Evolutionary conservation across 2,888 invertebrate species (phyloP), one percentile per base, ranked within the genome.

Genomic region (Cheilosia soror): DNA sequence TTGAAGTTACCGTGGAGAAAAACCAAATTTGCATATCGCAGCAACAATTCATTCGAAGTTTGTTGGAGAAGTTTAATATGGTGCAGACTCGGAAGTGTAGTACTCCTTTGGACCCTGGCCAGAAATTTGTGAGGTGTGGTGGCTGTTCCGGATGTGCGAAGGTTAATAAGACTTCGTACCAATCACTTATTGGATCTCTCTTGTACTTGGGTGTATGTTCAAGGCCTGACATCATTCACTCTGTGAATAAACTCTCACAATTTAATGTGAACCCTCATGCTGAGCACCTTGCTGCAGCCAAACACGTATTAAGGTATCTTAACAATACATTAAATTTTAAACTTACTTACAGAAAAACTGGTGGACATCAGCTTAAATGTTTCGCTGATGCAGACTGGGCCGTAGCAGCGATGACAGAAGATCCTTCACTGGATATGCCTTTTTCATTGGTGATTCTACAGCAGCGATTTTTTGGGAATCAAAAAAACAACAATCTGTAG

Each of bases 351-450:
- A 55, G 42, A 37, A 33, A 55, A 11, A 55, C 68, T 6, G 33
- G 62, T 1, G 55, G 40, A 1, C 60, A n/a, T n/a, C n/a, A 33
- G 37, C 37, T 77, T 3, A 51, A 58, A 25, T 58, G 86, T 0
- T 87, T 49, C 15, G 82, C 83, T 6, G 87, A 84, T 75, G 81
- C 84, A n/a, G 84, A 88, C 37, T 87, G 87, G 80, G 81, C 57
- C 20, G 66, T 5, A 66, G 78, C 29, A 33, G 42, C 9, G 40
- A 53, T 6, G 82, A 82, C 20, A 49, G 80, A 6, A 84, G 53
- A 13, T 87, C 84, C 0, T 87, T 58, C 27, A 87, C 73, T 3
- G 82, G 87, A 5, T 83, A 69, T 72, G 49, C 27, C 0, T 87
- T 87, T 15, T 81, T 69, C 33, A 47, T 80, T 20, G 79, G 68